These are phyloP conservation scores for Dendrocincla fuliginosa DNA, from an alignment of 2,797 vertebrate species.

Conservation along the genomic window DNA sequence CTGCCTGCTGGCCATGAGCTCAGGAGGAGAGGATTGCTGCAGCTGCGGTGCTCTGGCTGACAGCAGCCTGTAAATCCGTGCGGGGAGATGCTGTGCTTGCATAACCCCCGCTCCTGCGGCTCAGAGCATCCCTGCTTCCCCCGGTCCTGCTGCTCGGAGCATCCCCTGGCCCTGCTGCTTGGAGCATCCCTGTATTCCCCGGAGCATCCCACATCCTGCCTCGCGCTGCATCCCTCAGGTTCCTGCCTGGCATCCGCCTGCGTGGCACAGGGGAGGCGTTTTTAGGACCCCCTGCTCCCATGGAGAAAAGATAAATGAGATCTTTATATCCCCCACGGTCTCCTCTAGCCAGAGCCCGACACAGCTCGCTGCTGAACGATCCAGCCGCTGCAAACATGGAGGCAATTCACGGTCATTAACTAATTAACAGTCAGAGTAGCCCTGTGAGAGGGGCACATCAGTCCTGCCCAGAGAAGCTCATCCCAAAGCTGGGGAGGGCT, in stretches of 20 bases:
- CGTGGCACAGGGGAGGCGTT: background rate
- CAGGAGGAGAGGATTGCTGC: constrained; percentile 11
- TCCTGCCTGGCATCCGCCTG: background rate
- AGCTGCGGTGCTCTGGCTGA: background rate
- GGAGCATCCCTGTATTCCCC: background rate
- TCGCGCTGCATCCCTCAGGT: background rate
- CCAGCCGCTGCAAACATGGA: background rate
- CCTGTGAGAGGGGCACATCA: background rate
- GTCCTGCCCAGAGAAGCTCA: background rate
- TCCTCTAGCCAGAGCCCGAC: background rate
- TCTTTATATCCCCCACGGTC: background rate
- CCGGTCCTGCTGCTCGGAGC: background rate
- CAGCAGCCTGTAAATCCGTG: constrained; percentile 29
- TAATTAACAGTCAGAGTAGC: constrained; percentile 26
- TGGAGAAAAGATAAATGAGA: background rate
- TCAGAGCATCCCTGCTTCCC: background rate
- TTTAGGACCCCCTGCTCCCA: fast-evolving
- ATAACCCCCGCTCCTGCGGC: background rate
- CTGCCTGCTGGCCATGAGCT: constrained; percentile 51
- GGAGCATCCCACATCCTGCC: background rate
- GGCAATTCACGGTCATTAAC: constrained; percentile 28
- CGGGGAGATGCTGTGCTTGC: background rate
- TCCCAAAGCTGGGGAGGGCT: background rate
- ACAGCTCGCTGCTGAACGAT: background rate
- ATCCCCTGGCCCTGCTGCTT: background rate